Evolutionary conservation across 2,797 vertebrate genomes (phyloP), one percentile per base, ranked within the genome.

Genomic region (Synanceia verrucosa): DNA sequence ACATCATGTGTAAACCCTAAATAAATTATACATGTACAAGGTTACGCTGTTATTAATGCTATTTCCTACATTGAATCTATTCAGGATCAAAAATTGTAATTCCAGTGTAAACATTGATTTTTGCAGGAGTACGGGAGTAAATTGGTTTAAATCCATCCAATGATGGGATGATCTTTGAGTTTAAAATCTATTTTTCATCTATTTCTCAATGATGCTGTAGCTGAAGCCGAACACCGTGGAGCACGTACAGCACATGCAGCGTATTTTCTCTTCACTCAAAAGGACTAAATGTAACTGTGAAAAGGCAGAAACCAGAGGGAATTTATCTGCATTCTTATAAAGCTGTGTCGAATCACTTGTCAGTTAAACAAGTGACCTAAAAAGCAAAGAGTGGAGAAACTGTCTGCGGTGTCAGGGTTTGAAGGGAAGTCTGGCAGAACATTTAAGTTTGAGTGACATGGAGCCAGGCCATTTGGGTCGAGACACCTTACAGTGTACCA

Each of bases 51-150:
- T 72, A 55, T 78, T 69, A 65, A 70, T 57, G 12, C 46, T 69
- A 46, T 72, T 63, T 62, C 79, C 47, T 68, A 76, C 68, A 86
- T 76, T 65, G 14, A 78, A 74, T 81, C 59, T 75, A 73, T 77
- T 73, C 72, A 70, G 55, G 56, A 53, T 7, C 4, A 10, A 78
- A 43, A 73, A 84, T 78, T 82, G 67, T n/a, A 78, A 81, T 81
- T 79, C 69, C 60, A 65, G 18, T 41, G 18, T 31, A 43, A 53
- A 50, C 68, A 71, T 47, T 53, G 60, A 76, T 81, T 81, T 59
- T 62, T 29, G 18, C 23, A 44, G 51, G 21, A 52, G 43, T 21
- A 1, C 2, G 12, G 23, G 24, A 31, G 51, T 64, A 37, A 62
- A 67, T 10, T 31, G 31, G 28, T 73, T 65, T 65, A 3, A 73